Conservation (phyloP, 2,797 vertebrate species). For the Phrynocephalus forsythii region DNA sequence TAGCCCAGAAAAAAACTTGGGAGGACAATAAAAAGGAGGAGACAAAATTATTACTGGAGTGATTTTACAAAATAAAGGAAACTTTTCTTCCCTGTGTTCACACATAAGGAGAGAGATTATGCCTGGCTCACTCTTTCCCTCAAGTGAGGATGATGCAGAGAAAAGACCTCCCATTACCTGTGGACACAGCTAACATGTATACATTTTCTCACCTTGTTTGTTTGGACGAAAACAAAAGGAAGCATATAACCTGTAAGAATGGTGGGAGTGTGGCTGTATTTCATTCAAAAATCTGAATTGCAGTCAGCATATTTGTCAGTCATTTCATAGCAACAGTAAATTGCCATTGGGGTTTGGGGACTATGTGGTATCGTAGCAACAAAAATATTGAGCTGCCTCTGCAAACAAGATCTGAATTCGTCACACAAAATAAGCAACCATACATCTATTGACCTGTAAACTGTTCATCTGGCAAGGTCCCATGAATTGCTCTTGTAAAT, state of each 20-base stretch:
- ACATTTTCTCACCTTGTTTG: background rate
- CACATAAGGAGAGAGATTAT: background rate
- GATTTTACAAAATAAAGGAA: too few species aligned
- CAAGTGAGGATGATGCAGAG: too few species aligned
- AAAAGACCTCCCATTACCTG: background rate
- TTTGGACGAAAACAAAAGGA: background rate
- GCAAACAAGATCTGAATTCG: background rate
- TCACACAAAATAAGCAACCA: slow-evolving; percentile 6
- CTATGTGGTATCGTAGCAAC: slow-evolving; percentile 4
- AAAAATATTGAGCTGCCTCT: background rate
- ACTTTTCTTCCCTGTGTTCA: too few species aligned
- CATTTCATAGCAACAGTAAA: background rate
- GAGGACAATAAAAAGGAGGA: too few species aligned
- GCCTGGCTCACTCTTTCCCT: background rate
- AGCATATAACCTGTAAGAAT: background rate
- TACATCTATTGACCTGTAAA: slow-evolving; percentile 1
- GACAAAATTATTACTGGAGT: too few species aligned
- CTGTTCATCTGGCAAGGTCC: background rate
- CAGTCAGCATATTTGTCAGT: background rate
- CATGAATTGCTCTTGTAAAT: slow-evolving; percentile 4
- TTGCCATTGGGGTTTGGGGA: background rate
- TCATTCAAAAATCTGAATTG: background rate
- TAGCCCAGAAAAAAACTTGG: too few species aligned
- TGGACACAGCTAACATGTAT: background rate
- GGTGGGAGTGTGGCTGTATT: background rate